Evolutionary conservation across 2,888 invertebrate species (phyloP).

Genomic region (Dichetophora obliterata): DNA sequence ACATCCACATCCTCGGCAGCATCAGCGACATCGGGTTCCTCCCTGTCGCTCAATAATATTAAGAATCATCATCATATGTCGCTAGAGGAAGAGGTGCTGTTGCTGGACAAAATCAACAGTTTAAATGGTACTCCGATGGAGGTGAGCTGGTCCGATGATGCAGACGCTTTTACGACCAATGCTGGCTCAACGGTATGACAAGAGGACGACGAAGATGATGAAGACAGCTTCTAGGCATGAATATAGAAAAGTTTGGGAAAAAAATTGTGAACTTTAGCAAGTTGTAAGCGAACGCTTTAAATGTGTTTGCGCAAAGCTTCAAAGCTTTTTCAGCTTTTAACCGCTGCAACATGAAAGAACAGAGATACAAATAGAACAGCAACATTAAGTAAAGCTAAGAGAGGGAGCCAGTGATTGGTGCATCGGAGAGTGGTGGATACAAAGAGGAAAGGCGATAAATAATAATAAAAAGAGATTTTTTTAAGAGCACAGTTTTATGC

Average conservation of each 20-base stretch:
- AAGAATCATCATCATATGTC: constrained; percentile 63
- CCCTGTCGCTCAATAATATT: constrained; percentile 46
- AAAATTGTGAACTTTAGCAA: constrained; percentile 5
- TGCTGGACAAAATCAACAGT: constrained; percentile 64
- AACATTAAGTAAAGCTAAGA: not conserved
- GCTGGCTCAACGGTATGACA: constrained; percentile 65
- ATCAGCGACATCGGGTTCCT: constrained; percentile 40
- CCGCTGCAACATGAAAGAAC: not conserved
- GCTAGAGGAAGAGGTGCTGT: constrained; percentile 63
- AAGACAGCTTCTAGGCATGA: constrained; percentile 68
- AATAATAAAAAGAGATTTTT: not conserved
- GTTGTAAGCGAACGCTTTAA: constrained; percentile 15
- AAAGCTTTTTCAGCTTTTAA: constrained; percentile 9
- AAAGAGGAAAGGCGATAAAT: not conserved
- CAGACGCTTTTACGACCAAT: constrained; percentile 53
- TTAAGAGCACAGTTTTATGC: constrained; percentile 40
- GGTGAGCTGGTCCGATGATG: constrained; percentile 70
- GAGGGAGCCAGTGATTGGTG: not conserved
- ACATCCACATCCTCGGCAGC: constrained; percentile 64
- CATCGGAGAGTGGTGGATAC: not conserved
- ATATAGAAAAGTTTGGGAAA: constrained; percentile 6
- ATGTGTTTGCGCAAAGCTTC: not conserved
- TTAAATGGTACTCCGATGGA: constrained; percentile 71
- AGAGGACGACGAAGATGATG: constrained; percentile 59
- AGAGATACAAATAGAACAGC: not conserved